Evolutionary conservation across 1,140 invertebrate genomes (phyloP).

Genomic region (Heliconius eleuchia): DNA sequence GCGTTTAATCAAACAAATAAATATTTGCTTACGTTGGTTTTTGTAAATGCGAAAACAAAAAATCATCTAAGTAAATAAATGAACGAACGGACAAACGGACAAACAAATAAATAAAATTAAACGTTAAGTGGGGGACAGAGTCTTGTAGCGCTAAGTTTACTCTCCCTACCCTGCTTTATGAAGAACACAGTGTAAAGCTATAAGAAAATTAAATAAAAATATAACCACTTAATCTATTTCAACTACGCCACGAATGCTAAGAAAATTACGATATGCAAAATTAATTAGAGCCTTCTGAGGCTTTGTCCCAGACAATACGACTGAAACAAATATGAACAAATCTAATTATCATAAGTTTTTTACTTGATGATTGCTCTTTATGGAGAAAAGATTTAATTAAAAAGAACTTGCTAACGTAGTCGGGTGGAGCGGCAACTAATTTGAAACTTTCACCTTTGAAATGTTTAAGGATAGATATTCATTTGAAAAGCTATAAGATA

Average conservation of each 20-base stretch:
- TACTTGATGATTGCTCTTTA: conserved; percentile 26
- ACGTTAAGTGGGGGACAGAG: no score
- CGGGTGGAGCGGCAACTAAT: conserved; percentile 3
- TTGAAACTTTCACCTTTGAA: conserved; percentile 25
- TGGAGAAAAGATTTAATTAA: conserved; percentile 36
- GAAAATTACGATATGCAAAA: background rate
- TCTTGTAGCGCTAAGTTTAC: no score
- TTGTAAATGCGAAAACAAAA: no score
- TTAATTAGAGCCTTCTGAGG: conserved; percentile 5
- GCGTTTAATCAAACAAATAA: no score
- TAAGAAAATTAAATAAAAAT: no score
- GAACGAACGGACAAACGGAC: no score
- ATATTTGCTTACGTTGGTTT: no score
- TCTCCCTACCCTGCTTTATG: no score
- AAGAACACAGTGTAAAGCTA: no score
- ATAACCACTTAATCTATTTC: background rate
- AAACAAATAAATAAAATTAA: no score
- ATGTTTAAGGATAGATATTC: background rate
- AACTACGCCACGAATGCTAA: background rate
- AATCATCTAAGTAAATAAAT: no score
- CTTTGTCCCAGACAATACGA: background rate
- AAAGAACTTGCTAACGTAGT: conserved; percentile 25
- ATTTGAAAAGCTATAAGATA: background rate
- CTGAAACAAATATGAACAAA: conserved; percentile 14
- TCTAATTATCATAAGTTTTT: conserved; percentile 29